phyloP scores from a whole-genome alignment of 64 coral and sea anemone species.

The Montipora sp. region DNA sequence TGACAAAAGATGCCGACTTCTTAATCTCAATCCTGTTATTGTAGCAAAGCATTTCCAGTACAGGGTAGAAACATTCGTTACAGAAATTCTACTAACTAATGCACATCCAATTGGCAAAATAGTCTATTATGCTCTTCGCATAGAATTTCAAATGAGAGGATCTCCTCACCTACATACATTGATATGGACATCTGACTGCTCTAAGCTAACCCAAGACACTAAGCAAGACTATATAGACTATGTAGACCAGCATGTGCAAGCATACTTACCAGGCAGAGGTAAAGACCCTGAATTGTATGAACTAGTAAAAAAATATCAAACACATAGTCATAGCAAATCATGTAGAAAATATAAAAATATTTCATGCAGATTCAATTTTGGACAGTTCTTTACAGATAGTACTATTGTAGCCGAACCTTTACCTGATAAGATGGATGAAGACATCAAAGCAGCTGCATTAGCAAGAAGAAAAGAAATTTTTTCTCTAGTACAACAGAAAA shows the following conservation, averaged over 20 bases:
- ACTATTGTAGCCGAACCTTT: slow-evolving; percentile 51
- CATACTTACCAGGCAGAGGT: slow-evolving; percentile 26
- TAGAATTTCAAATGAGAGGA: slow-evolving; percentile 68
- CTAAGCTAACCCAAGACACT: slow-evolving; percentile 31
- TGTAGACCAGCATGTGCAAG: slow-evolving; percentile 49
- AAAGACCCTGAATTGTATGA: slow-evolving; percentile 25
- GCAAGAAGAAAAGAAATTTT: slow-evolving; percentile 49
- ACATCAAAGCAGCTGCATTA: slow-evolving; percentile 17
- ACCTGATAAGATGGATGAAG: slow-evolving; percentile 37
- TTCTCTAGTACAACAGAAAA: slow-evolving; percentile 64
- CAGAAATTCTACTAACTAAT: slow-evolving; percentile 47
- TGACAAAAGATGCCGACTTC: slow-evolving; percentile 37
- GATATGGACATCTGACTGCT: slow-evolving; percentile 59
- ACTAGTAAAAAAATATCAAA: slow-evolving; percentile 54
- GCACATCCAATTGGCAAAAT: slow-evolving; percentile 58
- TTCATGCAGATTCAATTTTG: slow-evolving; percentile 13
- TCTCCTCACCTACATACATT: slow-evolving; percentile 52
- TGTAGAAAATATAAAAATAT: slow-evolving; percentile 58
- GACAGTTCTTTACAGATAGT: slow-evolving; percentile 43
- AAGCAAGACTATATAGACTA: slow-evolving; percentile 56
- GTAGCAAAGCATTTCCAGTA: slow-evolving; percentile 59
- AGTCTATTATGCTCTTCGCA: slow-evolving; percentile 59
- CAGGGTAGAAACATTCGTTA: slow-evolving; percentile 61
- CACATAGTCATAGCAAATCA: slow-evolving; percentile 50
- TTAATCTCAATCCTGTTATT: slow-evolving; percentile 62